A percentile compares a stretch with the other conserved stretches of the same genome.
Conservation (phyloP, 2,888 invertebrate species). For the Syrphus vitripennis region DNA sequence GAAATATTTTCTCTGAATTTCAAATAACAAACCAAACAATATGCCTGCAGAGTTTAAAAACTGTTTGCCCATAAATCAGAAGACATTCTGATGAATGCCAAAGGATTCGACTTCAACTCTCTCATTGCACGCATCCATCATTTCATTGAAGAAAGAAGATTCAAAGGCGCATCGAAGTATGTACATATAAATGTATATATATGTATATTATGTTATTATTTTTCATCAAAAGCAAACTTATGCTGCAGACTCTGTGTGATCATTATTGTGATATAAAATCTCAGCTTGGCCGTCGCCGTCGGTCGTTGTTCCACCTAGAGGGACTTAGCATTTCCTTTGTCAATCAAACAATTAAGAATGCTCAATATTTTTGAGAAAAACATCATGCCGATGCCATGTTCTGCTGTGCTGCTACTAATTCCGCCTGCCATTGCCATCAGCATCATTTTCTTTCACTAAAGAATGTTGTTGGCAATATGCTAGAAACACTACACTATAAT, state of each 20-base stretch:
- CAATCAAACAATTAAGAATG: constrained; percentile 45
- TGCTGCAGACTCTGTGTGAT: not conserved
- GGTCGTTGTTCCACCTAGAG: not conserved
- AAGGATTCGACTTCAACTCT: not conserved
- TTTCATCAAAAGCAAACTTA: too few relatives aligned
- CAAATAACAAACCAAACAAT: not conserved
- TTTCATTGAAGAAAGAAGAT: not conserved
- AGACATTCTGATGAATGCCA: not conserved
- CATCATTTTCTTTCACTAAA: not conserved
- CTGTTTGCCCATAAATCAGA: not conserved
- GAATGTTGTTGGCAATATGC: not conserved
- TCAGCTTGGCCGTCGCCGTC: not conserved
- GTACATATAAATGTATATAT: too few relatives aligned
- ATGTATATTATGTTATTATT: too few relatives aligned
- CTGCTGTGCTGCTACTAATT: not conserved
- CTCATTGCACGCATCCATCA: not conserved
- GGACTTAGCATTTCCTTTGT: constrained; percentile 34
- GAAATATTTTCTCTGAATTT: not conserved
- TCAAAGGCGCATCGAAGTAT: not conserved
- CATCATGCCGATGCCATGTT: not conserved
- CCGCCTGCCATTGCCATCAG: not conserved
- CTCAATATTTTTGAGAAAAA: constrained; percentile 34
- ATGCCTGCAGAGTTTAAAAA: too few relatives aligned
- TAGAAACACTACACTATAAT: constrained; percentile 7
- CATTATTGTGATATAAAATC: constrained; percentile 25